phyloP scores from a whole-genome alignment of 2,888 invertebrate species.

The Aphodius sticticus region DNA sequence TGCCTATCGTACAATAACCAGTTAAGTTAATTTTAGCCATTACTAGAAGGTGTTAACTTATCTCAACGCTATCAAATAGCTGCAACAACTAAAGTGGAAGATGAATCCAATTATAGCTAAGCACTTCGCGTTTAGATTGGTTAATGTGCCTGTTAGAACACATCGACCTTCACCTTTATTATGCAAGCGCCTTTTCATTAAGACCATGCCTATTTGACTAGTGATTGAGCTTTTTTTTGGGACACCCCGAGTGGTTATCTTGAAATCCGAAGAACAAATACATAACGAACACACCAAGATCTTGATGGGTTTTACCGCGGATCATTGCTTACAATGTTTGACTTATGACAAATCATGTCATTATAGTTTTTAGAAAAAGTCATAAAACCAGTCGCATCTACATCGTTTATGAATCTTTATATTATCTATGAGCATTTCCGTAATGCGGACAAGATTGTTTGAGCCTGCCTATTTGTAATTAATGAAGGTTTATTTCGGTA shows the following conservation, averaged over 20 bases:
- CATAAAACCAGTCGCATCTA: background rate
- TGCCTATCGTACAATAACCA: background rate
- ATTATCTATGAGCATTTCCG: too few species aligned
- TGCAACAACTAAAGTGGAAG: background rate
- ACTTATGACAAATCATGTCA: too few species aligned
- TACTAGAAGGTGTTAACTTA: background rate
- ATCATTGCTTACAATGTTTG: too few species aligned
- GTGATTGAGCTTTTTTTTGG: background rate
- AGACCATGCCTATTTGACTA: background rate
- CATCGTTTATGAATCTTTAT: too few species aligned
- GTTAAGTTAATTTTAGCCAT: background rate
- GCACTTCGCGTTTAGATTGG: background rate
- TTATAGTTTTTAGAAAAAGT: background rate
- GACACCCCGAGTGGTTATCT: background rate
- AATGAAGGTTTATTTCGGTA: background rate
- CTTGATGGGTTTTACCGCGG: too few species aligned
- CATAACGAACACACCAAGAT: too few species aligned
- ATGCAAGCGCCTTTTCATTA: background rate
- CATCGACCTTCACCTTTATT: background rate
- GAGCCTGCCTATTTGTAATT: too few species aligned
- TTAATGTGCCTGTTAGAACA: background rate
- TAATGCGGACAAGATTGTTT: too few species aligned
- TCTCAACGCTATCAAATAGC: background rate
- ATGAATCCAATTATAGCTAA: background rate
- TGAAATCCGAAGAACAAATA: too few species aligned